Conservation (phyloP, 2,113 vertebrate species). For the Cygnus atratus region DNA sequence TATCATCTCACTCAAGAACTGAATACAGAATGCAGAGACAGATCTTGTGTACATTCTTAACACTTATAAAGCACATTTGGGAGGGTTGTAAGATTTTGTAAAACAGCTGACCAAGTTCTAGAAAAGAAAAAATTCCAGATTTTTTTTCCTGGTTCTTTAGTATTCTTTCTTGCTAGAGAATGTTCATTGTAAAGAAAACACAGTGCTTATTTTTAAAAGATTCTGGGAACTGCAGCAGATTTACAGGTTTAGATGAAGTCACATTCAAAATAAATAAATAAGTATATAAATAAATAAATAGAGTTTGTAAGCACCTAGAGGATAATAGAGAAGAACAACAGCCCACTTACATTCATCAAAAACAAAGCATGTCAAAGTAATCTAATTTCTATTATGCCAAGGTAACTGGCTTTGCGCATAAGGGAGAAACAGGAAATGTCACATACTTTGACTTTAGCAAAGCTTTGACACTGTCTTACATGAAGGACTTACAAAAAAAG, state of each 20-base stretch:
- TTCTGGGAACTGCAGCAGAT: neutral
- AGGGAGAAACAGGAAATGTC: neutral
- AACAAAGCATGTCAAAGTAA: neutral
- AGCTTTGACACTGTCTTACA: neutral
- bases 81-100: neutral
- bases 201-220: neutral
- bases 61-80: neutral
- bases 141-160: neutral
- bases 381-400: neutral
- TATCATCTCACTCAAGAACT: neutral
- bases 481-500: neutral
- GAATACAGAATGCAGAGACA: neutral
- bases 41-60: neutral
- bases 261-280: neutral
- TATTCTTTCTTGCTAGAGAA: neutral
- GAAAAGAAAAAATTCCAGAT: neutral
- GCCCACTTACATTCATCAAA: slow-evolving; percentile 9
- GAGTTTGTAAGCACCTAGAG: neutral
- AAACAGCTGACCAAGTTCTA: neutral
- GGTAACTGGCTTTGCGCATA: neutral
- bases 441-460: neutral
- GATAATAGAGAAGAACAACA: neutral
- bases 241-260: neutral
- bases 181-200: neutral
- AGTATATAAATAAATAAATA: neutral